Base-by-base conservation (phyloP, 1,140 invertebrate genomes). In the Leptoteleia sp. region DNA sequence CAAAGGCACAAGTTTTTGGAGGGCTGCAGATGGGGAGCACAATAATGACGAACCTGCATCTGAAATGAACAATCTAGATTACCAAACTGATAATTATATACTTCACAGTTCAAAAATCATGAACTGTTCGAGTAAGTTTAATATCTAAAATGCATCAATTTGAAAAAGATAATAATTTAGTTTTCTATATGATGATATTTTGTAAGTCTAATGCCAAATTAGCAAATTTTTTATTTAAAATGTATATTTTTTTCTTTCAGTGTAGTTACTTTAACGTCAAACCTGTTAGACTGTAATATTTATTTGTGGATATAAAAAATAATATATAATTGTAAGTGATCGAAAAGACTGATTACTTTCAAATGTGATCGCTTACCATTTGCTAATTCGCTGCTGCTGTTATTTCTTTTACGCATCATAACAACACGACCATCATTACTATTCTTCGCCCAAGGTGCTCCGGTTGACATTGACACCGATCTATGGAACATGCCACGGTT, bases 1-100 rank as follows among this genome's bases (percentile, higher is more conserved):
- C 13, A 90, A 91, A 57, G 93, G 93, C 48, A 94, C 92, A 25
- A 95, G 83, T 81, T 92, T 92, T 71, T 94, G 93, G 37, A 97
- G 90, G 1, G 94, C 93, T 3, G 93, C 91, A 15, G 96, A 97
- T 5, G 96, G 96, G 83, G 96, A 93, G 59, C 95, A 95, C 1
- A 97, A 88, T 0, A 97, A 89, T 0, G 95, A 95, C 42, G 94
- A 94, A 8, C 94, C 94, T 25, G 91, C 91, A 80, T 92, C 76
- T 79, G 11, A 33, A 31, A 47, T 57, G 40, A 68, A 54, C 54
- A 17, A 65, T 0, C n/a, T n/a, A n/a, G n/a, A n/a, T n/a, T n/a
- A n/a, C n/a, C n/a, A n/a, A n/a, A n/a, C n/a, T n/a, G n/a, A n/a
- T n/a, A n/a, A n/a, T n/a, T n/a, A n/a, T n/a, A n/a, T n/a, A n/a